These are phyloP conservation scores for Cerceris rybyensis DNA, from an alignment of 2,888 invertebrate genomes.

Conservation along the genomic window DNA sequence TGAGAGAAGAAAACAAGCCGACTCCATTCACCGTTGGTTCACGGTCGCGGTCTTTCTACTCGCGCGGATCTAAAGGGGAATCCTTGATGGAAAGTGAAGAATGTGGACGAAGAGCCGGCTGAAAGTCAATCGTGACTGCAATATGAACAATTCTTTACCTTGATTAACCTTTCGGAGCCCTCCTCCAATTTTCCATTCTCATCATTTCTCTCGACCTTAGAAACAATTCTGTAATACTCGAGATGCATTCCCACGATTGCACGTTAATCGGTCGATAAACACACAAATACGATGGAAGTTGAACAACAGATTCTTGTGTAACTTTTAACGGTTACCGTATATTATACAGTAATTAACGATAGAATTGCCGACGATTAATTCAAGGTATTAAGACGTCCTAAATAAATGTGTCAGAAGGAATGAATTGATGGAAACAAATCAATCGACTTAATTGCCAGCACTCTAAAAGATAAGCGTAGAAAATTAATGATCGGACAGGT, in stretches of 20 bases:
- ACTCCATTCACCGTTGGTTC: conserved; percentile 33
- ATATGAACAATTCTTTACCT: conserved; percentile 35
- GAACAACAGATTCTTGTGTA: background rate
- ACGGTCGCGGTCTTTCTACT: conserved; percentile 27
- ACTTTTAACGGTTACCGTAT: background rate
- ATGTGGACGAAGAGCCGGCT: conserved; percentile 22
- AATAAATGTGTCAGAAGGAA: no score
- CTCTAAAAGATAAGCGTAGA: no score
- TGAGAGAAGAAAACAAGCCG: conserved; percentile 15
- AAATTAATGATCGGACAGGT: no score
- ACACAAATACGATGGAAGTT: background rate
- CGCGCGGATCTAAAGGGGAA: conserved; percentile 16
- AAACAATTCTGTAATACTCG: conserved; percentile 9
- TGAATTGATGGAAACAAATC: no score
- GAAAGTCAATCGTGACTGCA: conserved; percentile 56
- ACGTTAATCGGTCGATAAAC: conserved; percentile 14
- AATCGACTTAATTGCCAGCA: no score
- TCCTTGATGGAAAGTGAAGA: conserved; percentile 29
- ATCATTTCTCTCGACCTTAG: conserved; percentile 27
- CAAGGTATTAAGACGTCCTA: no score
- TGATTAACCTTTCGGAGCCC: conserved; percentile 42
- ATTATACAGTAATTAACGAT: background rate
- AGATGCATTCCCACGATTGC: conserved; percentile 20
- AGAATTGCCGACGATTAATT: background rate
- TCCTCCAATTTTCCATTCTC: conserved; percentile 14